These are phyloP conservation scores for Chymomyza amoena DNA, from an alignment of 2,888 invertebrate species.

Conservation along the genomic window DNA sequence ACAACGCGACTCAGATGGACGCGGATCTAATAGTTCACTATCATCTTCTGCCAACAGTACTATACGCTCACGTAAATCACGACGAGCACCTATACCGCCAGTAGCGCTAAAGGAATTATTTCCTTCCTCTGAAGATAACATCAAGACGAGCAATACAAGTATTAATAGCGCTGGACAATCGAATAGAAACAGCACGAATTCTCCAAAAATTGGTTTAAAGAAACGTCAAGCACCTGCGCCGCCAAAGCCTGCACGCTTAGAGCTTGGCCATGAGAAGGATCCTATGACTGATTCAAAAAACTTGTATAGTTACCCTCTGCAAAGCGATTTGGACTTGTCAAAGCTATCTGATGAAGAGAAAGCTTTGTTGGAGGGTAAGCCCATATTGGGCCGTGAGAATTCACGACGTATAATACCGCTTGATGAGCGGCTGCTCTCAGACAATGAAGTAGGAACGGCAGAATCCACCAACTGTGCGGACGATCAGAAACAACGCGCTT, in stretches of 20 bases:
- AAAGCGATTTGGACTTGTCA: slow-evolving; percentile 66
- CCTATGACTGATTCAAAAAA: slow-evolving; percentile 58
- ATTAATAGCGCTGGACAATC: slow-evolving; percentile 63
- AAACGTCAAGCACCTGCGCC: slow-evolving; percentile 83
- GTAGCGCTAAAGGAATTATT: slow-evolving; percentile 58
- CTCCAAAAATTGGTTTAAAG: slow-evolving; percentile 80
- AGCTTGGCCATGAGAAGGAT: slow-evolving; percentile 15
- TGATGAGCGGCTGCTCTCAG: slow-evolving; percentile 59
- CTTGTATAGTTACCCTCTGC: slow-evolving; percentile 71
- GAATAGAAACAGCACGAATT: slow-evolving; percentile 71
- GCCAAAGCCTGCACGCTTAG: slow-evolving; percentile 58
- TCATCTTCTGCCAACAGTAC: slow-evolving; percentile 66
- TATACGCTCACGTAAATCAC: slow-evolving; percentile 62
- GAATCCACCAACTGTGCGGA: slow-evolving; percentile 42
- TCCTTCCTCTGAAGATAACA: slow-evolving; percentile 38
- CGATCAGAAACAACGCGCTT: slow-evolving; percentile 37
- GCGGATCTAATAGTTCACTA: slow-evolving; percentile 68
- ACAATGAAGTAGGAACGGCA: slow-evolving; percentile 26
- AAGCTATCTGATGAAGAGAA: slow-evolving; percentile 74
- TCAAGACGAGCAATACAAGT: slow-evolving; percentile 37
- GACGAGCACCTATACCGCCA: slow-evolving; percentile 72
- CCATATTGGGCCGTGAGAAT: slow-evolving; percentile 16
- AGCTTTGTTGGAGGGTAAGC: slow-evolving; percentile 72
- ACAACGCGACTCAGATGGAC: slow-evolving; percentile 58
- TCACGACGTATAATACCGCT: slow-evolving; percentile 64